Evolutionary conservation across 2,888 invertebrate genomes (phyloP), one percentile per base, ranked within the genome.

Genomic region (Ormyrus pomaceus): DNA sequence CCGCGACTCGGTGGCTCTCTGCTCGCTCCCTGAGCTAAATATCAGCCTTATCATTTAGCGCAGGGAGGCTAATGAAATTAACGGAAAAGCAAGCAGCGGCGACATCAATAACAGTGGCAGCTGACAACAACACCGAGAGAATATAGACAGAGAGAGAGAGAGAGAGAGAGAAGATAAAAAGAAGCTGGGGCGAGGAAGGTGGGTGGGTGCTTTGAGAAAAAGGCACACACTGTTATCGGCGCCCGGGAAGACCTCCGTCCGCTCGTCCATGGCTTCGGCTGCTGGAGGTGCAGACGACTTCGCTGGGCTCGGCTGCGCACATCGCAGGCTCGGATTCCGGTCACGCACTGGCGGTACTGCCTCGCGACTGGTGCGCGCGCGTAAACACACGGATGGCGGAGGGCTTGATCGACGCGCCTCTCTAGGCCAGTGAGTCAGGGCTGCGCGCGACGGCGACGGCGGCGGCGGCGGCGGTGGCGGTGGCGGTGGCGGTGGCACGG

Each of bases 311-410:
- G 11, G 34, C 19, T 68, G 45, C 53, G 61, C 64, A 53, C 70
- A 19, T 71, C 78, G 79, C 19, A 19, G 19, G 19, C 19, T 19
- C 73, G 77, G 51, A 77, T 80, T 75, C 77, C 73, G 80, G 77
- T 75, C 73, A 73, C 77, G 80, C 80, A 80, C 80, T 80, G 80
- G 66, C 71, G 51, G 2, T 61, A 19, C 53, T 13, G 19, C 46
- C 53, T 34, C 74, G 50, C 74, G 11, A 11, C 48, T 46, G 55
- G 45, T 10, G 55, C 64, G 46, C 59, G 64, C 56, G 64, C 64
- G 19, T 19, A 19, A 19, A 19, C 19, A 19, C 19, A 19, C 19
- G 19, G 19, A 19, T 19, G 19, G 19, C 45, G 4, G 34, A 13
- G 13, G 59, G 55, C 10, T 10, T 6, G 61, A 50, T 61, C n/a